These are phyloP conservation scores for Uloborus diversus DNA, from an alignment of 1,140 invertebrate genomes.

Conservation along the genomic window DNA sequence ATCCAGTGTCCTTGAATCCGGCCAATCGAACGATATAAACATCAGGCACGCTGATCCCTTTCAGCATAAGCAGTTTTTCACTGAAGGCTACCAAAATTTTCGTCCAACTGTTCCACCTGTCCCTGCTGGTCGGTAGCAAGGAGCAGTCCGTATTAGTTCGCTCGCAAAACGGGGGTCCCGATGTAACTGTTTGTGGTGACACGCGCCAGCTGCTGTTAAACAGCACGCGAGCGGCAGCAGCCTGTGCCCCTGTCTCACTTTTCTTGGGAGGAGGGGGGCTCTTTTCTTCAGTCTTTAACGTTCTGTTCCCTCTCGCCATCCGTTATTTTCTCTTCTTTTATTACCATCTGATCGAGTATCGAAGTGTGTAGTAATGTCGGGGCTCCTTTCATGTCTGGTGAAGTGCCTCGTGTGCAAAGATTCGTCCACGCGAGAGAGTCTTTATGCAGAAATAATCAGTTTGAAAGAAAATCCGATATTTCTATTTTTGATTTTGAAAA, in stretches of 20 bases:
- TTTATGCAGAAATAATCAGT: no score
- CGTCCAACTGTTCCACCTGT: constrained; percentile 41
- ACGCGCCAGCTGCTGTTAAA: constrained; percentile 35
- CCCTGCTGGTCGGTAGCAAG: constrained; percentile 26
- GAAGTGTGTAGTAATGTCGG: not conserved
- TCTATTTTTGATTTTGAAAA: not conserved
- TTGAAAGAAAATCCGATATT: no score
- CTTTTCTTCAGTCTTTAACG: not conserved
- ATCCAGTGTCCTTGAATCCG: no score
- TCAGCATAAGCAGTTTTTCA: not conserved
- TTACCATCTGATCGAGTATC: constrained; percentile 6
- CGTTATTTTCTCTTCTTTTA: constrained; percentile 14
- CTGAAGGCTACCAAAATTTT: not conserved
- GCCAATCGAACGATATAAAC: no score
- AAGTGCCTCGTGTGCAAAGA: no score
- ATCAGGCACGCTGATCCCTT: not conserved
- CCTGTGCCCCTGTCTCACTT: not conserved
- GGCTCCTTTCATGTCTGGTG: no score
- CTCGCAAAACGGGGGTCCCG: not conserved
- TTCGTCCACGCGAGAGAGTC: no score
- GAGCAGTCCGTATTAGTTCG: constrained; percentile 1
- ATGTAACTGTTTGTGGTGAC: constrained; percentile 47
- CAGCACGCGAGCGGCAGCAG: constrained; percentile 37
- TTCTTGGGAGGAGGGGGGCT: not conserved
- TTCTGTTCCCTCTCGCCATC: not conserved